Evolutionary conservation across 2,797 vertebrate species (phyloP).

Genomic region (Notolabrus celidotus): DNA sequence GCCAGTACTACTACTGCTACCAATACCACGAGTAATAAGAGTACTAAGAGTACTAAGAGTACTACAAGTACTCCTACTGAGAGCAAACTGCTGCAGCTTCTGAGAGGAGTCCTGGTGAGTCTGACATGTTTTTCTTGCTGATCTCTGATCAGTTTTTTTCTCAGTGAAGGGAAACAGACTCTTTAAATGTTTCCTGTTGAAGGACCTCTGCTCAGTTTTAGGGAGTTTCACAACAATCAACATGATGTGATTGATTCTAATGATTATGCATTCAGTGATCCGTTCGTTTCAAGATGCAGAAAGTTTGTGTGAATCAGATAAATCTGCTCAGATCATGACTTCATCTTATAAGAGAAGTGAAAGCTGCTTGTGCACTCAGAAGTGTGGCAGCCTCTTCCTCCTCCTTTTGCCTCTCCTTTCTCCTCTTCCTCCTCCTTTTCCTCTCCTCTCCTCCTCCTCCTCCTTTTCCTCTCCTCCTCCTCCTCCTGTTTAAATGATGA

Average conservation of each 20-base stretch:
- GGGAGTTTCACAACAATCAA: background rate
- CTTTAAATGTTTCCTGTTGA: background rate
- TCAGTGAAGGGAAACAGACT: no score
- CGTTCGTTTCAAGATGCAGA: conserved; percentile 39
- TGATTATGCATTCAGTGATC: conserved; percentile 5
- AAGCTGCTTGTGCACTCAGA: conserved; percentile 9
- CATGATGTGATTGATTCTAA: no score
- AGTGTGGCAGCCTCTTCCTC: background rate
- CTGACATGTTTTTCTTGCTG: background rate
- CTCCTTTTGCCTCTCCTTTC: no score
- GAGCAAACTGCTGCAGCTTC: no score
- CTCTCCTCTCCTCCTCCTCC: background rate
- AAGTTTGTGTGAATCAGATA: no score
- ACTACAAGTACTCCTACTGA: conserved; percentile 18
- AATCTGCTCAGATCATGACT: no score
- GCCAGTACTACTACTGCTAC: conserved; percentile 18
- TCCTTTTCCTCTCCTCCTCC: no score
- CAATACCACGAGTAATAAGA: no score
- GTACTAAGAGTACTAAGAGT: background rate
- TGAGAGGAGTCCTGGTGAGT: conserved; percentile 73
- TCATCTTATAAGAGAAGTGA: no score
- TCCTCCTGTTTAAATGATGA: conserved; percentile 29
- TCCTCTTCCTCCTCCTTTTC: no score
- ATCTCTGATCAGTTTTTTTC: no score
- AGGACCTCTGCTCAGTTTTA: background rate